Conservation (phyloP, 1,140 invertebrate species). For the Megalopta genalis region DNA sequence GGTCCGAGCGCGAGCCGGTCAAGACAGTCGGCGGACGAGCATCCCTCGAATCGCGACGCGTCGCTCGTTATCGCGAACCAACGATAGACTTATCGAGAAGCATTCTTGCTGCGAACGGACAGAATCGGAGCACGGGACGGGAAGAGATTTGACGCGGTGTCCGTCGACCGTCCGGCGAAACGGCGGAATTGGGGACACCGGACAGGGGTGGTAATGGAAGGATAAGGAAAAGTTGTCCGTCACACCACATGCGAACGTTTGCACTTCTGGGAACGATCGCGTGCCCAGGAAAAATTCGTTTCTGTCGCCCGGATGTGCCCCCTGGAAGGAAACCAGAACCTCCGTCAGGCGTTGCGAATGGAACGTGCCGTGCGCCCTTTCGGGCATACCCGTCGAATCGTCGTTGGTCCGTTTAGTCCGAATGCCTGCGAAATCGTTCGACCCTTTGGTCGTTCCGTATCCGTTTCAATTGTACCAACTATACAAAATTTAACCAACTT, state of each 20-base stretch:
- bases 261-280: conserved; percentile 25
- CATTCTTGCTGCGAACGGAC: conserved; percentile 4
- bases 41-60: conserved; percentile 20
- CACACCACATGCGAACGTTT: conserved; percentile 29
- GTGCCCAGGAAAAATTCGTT: conserved; percentile 23
- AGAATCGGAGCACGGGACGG: background rate
- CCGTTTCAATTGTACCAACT: no score
- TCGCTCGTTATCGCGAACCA: conserved; percentile 55
- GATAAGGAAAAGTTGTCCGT: conserved; percentile 32
- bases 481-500: no score
- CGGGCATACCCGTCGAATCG: no score
- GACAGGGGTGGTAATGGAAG: background rate
- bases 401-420: no score
- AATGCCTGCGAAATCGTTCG: no score
- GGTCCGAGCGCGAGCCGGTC: conserved; percentile 18
- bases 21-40: background rate
- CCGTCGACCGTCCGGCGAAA: conserved; percentile 12
- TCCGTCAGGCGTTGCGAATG: background rate
- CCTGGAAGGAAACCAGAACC: background rate
- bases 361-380: background rate
- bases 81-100: conserved; percentile 33
- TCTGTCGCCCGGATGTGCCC: background rate
- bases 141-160: conserved; percentile 38
- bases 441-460: no score
- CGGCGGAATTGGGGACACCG: background rate